These are phyloP conservation scores for Solenopsis invicta DNA, from an alignment of 1,140 invertebrate genomes.

Conservation along the genomic window DNA sequence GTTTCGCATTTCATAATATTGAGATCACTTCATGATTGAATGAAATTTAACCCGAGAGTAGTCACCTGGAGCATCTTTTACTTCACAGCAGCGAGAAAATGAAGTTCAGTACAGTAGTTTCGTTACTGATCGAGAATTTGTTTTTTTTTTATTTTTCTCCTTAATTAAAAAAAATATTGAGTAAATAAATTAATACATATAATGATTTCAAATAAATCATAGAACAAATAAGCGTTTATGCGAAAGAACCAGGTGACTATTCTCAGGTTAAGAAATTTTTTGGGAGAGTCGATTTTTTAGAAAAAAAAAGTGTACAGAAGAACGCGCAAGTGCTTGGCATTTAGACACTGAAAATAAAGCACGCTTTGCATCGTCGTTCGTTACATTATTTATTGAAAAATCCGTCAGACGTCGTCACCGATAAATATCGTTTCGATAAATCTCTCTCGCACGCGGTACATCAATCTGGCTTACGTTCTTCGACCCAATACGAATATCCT, in stretches of 20 bases:
- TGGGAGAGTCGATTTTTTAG: not conserved
- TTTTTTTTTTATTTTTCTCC: too few relatives aligned
- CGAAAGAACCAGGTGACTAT: too few relatives aligned
- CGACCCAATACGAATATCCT: slow-evolving; percentile 52
- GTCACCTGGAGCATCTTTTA: too few relatives aligned
- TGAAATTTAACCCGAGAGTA: not conserved
- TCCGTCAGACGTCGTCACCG: slow-evolving; percentile 55
- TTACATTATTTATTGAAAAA: slow-evolving; percentile 47
- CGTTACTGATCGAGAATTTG: too few relatives aligned
- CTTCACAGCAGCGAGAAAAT: too few relatives aligned
- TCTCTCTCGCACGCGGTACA: slow-evolving; percentile 49
- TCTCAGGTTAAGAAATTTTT: not conserved
- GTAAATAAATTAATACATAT: too few relatives aligned
- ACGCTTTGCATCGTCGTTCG: not conserved
- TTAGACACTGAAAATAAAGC: slow-evolving; percentile 39
- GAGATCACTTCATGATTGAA: not conserved
- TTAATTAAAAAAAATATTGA: too few relatives aligned
- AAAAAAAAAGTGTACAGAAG: not conserved
- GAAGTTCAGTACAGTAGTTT: too few relatives aligned
- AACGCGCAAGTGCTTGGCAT: not conserved
- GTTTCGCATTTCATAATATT: not conserved
- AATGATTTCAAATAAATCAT: too few relatives aligned
- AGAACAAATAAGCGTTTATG: too few relatives aligned
- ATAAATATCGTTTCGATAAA: slow-evolving; percentile 65
- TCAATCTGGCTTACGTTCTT: slow-evolving; percentile 62